phyloP scores from a whole-genome alignment of 1,140 invertebrate genomes.

The Hydropsyche tenuis region DNA sequence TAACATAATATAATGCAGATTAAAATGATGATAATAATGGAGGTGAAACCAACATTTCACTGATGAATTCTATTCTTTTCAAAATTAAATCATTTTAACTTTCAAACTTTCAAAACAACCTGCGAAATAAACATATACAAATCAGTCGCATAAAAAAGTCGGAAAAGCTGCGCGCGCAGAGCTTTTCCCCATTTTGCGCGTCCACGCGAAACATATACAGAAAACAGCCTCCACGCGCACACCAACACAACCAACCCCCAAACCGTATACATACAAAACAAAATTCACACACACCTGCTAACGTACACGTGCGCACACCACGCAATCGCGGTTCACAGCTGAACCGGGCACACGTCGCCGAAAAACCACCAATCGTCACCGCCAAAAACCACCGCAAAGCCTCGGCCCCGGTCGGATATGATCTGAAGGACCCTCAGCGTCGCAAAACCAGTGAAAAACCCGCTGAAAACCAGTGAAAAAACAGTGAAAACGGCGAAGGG shows the following conservation, averaged over 20 bases:
- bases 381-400: neutral
- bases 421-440: neutral
- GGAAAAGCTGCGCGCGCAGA: slow-evolving; percentile 31
- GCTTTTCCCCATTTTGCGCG: slow-evolving; percentile 15
- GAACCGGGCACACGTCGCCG: slow-evolving; percentile 9
- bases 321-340: slow-evolving; percentile 14
- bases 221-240: slow-evolving; percentile 7
- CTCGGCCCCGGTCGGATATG: slow-evolving; percentile 2
- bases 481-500: too few species aligned
- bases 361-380: neutral
- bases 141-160: neutral
- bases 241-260: neutral
- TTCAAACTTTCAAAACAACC: too few species aligned
- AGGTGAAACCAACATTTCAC: too few species aligned
- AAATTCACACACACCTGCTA: neutral
- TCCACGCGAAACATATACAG: neutral
- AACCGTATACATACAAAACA: neutral
- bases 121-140: too few species aligned
- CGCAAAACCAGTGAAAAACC: neutral
- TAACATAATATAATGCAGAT: too few species aligned
- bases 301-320: neutral
- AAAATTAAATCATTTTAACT: too few species aligned
- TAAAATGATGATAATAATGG: too few species aligned
- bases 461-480: neutral
- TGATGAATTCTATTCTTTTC: too few species aligned